Conservation (phyloP, 1,140 invertebrate species). For the Zophobas morio region DNA sequence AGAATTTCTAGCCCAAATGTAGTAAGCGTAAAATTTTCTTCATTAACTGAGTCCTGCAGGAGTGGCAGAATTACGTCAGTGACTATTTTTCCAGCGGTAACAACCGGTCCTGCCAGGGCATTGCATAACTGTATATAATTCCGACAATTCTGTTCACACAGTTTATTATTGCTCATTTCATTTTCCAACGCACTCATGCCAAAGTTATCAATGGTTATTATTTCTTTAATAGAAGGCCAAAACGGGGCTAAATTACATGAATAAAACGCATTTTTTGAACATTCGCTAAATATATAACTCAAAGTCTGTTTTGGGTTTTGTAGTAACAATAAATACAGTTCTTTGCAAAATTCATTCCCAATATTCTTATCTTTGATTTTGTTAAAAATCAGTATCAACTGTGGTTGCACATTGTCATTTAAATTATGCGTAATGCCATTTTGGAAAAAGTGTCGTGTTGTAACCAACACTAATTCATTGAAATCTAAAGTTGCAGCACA, state of each 20-base stretch:
- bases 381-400: constrained; percentile 58
- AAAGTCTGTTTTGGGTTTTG: constrained; percentile 59
- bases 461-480: constrained; percentile 53
- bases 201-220: constrained; percentile 58
- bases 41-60: constrained; percentile 26
- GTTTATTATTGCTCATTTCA: constrained; percentile 50
- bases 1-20: constrained; percentile 52
- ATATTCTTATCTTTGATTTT: constrained; percentile 55
- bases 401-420: constrained; percentile 46
- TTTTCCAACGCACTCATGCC: constrained; percentile 52
- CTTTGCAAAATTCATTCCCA: constrained; percentile 52
- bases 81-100: constrained; percentile 51
- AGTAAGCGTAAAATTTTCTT: constrained; percentile 50
- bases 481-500: constrained; percentile 58
- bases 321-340: constrained; percentile 60
- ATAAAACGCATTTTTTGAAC: constrained; percentile 59
- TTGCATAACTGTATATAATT: constrained; percentile 57
- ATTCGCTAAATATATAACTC: constrained; percentile 54
- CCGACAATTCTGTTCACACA: constrained; percentile 52
- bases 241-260: constrained; percentile 50
- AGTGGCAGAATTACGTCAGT: constrained; percentile 51
- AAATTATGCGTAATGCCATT: constrained; percentile 56
- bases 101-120: constrained; percentile 48
- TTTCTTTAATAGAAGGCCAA: constrained; percentile 53
- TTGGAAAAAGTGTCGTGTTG: constrained; percentile 56